phyloP scores from a whole-genome alignment of 2,797 vertebrate genomes.

The Pogonophryne albipinna region DNA sequence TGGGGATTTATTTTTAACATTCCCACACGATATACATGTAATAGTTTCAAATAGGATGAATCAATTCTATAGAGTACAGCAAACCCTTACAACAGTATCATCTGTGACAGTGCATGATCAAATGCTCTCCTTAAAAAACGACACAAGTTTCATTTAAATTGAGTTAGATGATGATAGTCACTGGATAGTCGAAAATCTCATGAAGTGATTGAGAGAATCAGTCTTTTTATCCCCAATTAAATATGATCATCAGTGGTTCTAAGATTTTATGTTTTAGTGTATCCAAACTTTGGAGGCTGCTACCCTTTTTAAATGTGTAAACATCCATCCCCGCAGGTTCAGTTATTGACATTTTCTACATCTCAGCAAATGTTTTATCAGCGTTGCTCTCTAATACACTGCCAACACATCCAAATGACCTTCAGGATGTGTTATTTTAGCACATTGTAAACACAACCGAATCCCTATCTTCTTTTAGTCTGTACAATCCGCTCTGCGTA shows the following conservation, averaged over 20 bases:
- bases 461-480: constrained; percentile 4
- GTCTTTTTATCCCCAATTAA: constrained; percentile 50
- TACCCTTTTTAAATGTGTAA: constrained; percentile 35
- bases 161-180: constrained; percentile 14
- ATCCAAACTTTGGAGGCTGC: constrained; percentile 51
- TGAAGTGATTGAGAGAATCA: constrained; percentile 26
- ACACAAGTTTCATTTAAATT: constrained; percentile 33
- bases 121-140: constrained; percentile 33
- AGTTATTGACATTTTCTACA: constrained; percentile 31
- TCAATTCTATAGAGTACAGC: constrained; percentile 32
- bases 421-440: constrained; percentile 18
- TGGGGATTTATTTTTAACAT: constrained; percentile 56
- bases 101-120: constrained; percentile 47
- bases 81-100: constrained; percentile 31
- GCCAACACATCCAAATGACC: constrained; percentile 16
- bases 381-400: constrained; percentile 8
- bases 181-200: constrained; percentile 37
- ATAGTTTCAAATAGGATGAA: constrained; percentile 30
- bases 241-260: constrained; percentile 28
- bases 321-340: constrained; percentile 32
- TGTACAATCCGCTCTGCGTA: constrained; percentile 8
- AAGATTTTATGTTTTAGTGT: constrained; percentile 52
- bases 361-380: constrained; percentile 15
- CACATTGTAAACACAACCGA: constrained; percentile 16
- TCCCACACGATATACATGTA: constrained; percentile 30